Evolutionary conservation across 2,888 invertebrate species (phyloP).

Genomic region (Zelleria hepariella): DNA sequence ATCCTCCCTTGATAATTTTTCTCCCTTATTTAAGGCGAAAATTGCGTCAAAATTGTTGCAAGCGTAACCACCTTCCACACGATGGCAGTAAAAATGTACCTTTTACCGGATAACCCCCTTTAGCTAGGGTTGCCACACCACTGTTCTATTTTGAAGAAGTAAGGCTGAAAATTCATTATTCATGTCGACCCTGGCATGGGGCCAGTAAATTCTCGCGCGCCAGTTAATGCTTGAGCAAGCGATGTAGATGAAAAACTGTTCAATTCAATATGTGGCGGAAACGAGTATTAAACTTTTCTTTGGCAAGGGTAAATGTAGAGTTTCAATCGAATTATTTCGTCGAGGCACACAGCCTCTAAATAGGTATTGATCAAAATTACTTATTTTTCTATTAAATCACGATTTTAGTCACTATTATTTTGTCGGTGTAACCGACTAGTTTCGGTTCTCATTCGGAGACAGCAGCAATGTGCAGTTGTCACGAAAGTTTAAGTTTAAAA

Average conservation of each 20-base stretch:
- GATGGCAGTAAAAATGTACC: neutral
- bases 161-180: neutral
- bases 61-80: conserved; percentile 6
- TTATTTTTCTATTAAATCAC: no score
- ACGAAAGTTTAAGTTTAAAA: no score
- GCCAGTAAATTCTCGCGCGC: neutral
- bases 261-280: neutral
- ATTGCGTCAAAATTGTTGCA: conserved; percentile 9
- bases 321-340: neutral
- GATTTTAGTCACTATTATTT: no score
- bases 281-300: neutral
- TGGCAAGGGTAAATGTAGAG: neutral
- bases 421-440: no score
- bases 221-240: neutral
- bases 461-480: no score
- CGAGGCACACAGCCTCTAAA: no score
- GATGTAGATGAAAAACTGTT: neutral
- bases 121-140: neutral
- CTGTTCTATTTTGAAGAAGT: neutral
- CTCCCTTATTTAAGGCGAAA: conserved; percentile 4
- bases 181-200: neutral
- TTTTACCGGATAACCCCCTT: neutral
- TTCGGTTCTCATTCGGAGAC: no score
- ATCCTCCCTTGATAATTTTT: conserved; percentile 2
- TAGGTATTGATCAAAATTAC: no score